Conservation (phyloP, 2,113 vertebrate genomes). For the Phrynocephalus versicolor region DNA sequence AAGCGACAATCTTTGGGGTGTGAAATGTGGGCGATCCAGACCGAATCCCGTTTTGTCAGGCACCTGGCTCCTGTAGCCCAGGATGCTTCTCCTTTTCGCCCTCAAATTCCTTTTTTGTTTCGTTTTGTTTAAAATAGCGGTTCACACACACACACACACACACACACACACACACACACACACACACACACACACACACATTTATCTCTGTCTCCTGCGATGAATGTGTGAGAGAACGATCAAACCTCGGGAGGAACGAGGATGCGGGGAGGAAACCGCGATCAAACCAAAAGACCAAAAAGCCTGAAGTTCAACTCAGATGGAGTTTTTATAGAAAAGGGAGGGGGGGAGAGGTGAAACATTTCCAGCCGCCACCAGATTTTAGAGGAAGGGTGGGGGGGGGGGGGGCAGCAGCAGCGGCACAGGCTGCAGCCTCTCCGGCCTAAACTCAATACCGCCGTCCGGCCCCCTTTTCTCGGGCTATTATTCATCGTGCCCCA, state of each 20-base stretch:
- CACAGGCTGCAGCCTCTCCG: slow-evolving; percentile 77
- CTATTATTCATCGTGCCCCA: slow-evolving; percentile 85
- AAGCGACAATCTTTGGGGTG: neutral
- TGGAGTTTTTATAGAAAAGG: neutral
- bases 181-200: no score
- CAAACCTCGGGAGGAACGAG: no score
- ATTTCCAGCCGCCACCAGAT: slow-evolving; percentile 82
- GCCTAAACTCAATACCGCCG: slow-evolving; percentile 87
- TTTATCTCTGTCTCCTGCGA: neutral
- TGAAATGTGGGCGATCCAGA: neutral
- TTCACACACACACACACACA: no score
- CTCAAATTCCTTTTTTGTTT: no score
- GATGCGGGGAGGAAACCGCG: no score
- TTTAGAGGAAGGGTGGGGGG: no score
- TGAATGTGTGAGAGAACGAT: neutral
- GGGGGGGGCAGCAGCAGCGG: no score
- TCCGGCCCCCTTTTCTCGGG: slow-evolving; percentile 76
- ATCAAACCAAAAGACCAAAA: neutral
- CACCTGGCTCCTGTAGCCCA: no score
- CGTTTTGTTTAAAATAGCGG: neutral
- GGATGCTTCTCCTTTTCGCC: no score
- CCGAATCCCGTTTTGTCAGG: no score
- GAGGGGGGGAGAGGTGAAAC: neutral
- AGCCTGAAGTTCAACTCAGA: neutral
- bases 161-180: no score